Base-by-base conservation (phyloP, 2,113 vertebrate genomes). In the Calyptommatus sinebrachiatus region DNA sequence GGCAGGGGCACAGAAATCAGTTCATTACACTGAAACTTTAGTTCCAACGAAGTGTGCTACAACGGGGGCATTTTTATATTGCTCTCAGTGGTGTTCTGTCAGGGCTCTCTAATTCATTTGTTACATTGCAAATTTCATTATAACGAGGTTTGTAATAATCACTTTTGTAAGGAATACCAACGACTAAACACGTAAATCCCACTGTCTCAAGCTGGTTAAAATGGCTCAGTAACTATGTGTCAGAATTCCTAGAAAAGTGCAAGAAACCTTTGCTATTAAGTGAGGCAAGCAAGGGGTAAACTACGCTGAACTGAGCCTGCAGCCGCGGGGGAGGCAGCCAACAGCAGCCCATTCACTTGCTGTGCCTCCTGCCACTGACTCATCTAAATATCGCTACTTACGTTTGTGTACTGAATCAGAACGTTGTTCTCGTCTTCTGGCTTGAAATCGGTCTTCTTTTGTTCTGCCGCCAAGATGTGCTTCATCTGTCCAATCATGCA, bases 401-500 rank as follows among this genome's bases (percentile, higher is more conserved):
- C 98, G 83, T 96, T 95, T 74, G 98, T 99, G 91, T 97, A 99
- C 60, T 99, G 98, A 91, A 99, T 98, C 95, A 98, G 95, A 91
- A 99, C 98, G 84, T 97, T 99, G 92, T 99, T 98, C 93, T 99
- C 98, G 84, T 99, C 98, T 93, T 99, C 98, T 68, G 98, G 98
- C 86, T 95, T 98, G 94, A 99, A 99, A 93, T 99, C 98, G 0
- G 98, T 99, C 95, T 99, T 99, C 95, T 96, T 99, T 88, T 99
- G 98, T 91, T 99, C 98, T 63, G 97, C 96, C 82, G 95, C 88
- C 92, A 99, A 93, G 87, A 99, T 97, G 87, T 99, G 96, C 90
- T 99, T 99, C 98, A 99, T 99, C 85, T 99, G 98, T 41, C 98
- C 98, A 86, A 97, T 95, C 97, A 99, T 99, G 93, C 98, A 99